phyloP scores from a whole-genome alignment of 1,140 invertebrate species.

The Drosophila subpulchrella region DNA sequence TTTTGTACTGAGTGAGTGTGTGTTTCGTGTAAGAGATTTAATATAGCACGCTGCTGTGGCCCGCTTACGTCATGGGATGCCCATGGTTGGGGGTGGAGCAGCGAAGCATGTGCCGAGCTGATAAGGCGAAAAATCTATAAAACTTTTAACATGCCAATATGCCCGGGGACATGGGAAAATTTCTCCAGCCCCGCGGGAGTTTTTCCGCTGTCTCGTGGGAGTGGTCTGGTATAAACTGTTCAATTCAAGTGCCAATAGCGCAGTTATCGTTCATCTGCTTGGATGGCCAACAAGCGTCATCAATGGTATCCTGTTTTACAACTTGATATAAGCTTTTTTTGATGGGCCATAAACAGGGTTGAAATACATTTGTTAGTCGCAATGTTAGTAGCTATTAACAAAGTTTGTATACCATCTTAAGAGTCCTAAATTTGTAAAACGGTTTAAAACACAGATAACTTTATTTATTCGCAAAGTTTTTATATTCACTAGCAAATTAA shows the following conservation, averaged over 20 bases:
- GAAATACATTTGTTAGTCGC: no score
- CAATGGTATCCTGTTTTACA: neutral
- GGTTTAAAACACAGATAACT: no score
- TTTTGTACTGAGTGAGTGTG: constrained; percentile 14
- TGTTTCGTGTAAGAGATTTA: constrained; percentile 57
- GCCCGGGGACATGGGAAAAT: constrained; percentile 18
- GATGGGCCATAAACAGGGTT: neutral
- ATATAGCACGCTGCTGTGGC: constrained; percentile 57
- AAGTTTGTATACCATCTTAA: neutral
- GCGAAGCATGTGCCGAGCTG: constrained; percentile 44
- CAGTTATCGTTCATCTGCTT: neutral
- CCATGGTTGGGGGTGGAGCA: constrained; percentile 14
- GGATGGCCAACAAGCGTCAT: neutral
- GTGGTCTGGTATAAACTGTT: neutral
- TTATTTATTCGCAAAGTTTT: neutral
- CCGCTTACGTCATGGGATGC: constrained; percentile 61
- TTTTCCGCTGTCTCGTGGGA: constrained; percentile 4
- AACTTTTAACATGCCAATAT: constrained; percentile 50
- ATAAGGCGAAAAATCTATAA: constrained; percentile 64
- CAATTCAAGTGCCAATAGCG: constrained; percentile 7
- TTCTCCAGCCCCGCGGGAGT: constrained; percentile 6
- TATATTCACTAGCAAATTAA: neutral
- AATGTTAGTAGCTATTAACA: neutral
- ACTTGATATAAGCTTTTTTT: neutral
- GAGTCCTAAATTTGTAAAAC: neutral